Percentiles rank a stretch among this genome's conserved stretches.
Conservation (phyloP, 2,797 vertebrate genomes). For the Myioborus melanocephalus region DNA sequence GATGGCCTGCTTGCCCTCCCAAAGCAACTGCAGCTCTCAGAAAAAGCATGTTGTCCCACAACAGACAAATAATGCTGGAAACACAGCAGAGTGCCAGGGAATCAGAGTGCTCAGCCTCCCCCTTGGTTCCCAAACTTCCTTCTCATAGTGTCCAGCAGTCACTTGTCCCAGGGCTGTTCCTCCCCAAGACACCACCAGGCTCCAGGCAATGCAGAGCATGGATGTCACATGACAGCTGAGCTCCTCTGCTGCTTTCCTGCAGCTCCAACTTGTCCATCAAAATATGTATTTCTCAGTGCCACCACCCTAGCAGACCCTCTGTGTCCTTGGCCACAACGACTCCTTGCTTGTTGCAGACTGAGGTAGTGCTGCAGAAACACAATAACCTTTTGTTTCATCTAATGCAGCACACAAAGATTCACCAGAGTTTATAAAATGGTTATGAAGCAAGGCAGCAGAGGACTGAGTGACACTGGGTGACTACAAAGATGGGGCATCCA, state of each 20-base stretch:
- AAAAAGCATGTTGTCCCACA: not conserved
- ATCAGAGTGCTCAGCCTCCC: not conserved
- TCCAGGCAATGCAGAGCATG: not conserved
- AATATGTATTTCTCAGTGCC: rapidly evolving
- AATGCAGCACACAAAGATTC: not conserved
- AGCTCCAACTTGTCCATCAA: not conserved
- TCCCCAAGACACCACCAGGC: rapidly evolving
- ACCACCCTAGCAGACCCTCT: not conserved
- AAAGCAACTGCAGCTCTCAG: not conserved
- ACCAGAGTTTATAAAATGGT: not conserved
- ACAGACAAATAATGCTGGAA: not conserved
- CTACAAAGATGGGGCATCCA: not conserved
- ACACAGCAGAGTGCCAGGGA: not conserved
- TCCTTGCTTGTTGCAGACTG: not conserved
- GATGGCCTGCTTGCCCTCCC: not conserved
- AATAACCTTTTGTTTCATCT: not conserved
- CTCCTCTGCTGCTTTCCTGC: not conserved
- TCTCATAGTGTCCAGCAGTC: rapidly evolving
- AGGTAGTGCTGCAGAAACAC: not conserved
- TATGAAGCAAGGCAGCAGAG: not conserved
- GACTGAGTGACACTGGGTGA: rapidly evolving
- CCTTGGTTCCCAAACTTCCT: not conserved
- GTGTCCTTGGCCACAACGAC: not conserved
- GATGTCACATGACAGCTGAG: not conserved
- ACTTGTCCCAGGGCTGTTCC: not conserved